Conservation (phyloP, 2,113 vertebrate species). For the Pardalotus punctatus region DNA sequence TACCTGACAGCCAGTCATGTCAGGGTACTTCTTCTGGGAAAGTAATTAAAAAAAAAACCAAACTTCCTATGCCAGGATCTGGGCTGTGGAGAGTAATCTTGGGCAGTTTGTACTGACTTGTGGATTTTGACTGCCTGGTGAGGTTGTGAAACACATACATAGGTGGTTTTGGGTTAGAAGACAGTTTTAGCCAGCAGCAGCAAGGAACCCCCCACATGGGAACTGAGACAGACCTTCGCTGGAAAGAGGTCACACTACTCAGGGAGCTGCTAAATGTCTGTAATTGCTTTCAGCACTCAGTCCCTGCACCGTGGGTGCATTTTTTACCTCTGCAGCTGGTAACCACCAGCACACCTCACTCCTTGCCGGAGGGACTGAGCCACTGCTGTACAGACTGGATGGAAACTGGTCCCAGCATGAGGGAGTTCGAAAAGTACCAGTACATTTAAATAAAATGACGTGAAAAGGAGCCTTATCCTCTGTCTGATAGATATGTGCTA, state of each 20-base stretch:
- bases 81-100: background rate
- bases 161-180: background rate
- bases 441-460: background rate
- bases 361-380: background rate
- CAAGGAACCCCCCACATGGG: background rate
- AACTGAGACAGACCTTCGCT: background rate
- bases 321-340: background rate
- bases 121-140: background rate
- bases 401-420: background rate
- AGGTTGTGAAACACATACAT: background rate
- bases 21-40: background rate
- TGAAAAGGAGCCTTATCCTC: background rate
- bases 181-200: background rate
- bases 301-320: background rate
- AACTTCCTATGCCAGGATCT: background rate
- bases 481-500: background rate
- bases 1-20: background rate
- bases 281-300: background rate
- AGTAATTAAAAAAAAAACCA: background rate
- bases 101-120: background rate
- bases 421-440: background rate
- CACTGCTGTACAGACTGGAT: background rate
- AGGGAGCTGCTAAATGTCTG: background rate
- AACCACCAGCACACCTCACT: background rate
- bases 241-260: background rate